Conservation (phyloP, 2,888 invertebrate species). For the Willowsia nigromaculata region DNA sequence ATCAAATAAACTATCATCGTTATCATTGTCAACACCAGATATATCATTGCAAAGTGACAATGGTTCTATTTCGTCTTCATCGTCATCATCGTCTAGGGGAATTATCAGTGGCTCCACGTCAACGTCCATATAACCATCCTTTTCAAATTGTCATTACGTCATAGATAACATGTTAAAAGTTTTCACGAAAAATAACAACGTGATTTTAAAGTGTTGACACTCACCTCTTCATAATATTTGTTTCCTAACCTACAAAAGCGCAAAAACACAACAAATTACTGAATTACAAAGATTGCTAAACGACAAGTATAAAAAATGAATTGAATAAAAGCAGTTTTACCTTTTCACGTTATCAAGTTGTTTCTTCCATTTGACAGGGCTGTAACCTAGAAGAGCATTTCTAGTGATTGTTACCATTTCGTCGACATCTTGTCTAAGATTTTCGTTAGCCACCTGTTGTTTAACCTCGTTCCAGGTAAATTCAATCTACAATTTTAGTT, state of each 20-base stretch:
- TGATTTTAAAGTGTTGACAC: not conserved
- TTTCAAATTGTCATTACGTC: not conserved
- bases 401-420: not conserved
- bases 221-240: conserved; percentile 1
- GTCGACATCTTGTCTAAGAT: not conserved
- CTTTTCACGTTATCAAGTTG: not conserved
- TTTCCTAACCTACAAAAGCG: not conserved
- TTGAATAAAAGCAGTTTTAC: not conserved
- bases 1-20: not conserved
- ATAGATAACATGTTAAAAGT: not conserved
- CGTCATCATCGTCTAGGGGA: not conserved
- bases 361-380: not conserved
- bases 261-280: too few relatives aligned
- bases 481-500: not conserved
- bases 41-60: too few relatives aligned
- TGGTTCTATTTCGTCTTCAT: not conserved
- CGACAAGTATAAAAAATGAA: not conserved
- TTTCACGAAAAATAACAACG: too few relatives aligned
- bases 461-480: not conserved
- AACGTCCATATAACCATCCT: not conserved
- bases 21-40: not conserved
- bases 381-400: not conserved
- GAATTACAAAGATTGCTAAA: not conserved
- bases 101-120: not conserved
- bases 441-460: not conserved